Evolutionary conservation across 2,888 invertebrate genomes (phyloP).

Genomic region (Amblyjoppa fuscipennis): DNA sequence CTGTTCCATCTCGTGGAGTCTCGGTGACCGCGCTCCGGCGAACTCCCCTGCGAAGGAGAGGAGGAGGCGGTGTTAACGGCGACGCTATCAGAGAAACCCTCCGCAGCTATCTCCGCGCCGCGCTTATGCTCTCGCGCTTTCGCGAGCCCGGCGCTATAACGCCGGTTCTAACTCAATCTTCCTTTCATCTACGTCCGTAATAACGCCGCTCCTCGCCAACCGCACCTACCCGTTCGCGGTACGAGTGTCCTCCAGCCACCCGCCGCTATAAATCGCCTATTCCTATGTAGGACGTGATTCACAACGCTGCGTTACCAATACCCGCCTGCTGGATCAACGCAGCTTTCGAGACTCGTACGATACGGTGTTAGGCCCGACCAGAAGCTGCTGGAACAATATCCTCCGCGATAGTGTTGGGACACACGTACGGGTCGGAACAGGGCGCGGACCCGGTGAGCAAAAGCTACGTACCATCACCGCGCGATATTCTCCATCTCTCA

Average conservation of each 20-base stretch:
- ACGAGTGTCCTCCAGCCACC: constrained; percentile 57
- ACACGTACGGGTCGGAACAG: not conserved
- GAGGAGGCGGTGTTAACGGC: constrained; percentile 22
- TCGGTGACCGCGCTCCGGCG: constrained; percentile 20
- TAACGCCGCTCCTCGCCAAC: constrained; percentile 68
- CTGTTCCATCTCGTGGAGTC: constrained; percentile 11
- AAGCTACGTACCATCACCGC: constrained; percentile 38
- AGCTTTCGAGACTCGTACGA: not conserved
- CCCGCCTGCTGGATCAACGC: not conserved
- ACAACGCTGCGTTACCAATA: not conserved
- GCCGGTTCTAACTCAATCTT: constrained; percentile 76
- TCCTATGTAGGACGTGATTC: not conserved
- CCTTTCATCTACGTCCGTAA: constrained; percentile 76
- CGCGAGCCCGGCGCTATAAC: constrained; percentile 54
- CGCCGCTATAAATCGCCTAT: not conserved
- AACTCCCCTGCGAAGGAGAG: constrained; percentile 8
- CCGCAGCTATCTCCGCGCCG: constrained; percentile 56
- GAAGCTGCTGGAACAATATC: not conserved
- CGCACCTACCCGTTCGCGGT: constrained; percentile 3
- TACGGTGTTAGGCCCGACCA: not conserved
- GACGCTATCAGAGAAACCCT: constrained; percentile 67
- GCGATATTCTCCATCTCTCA: constrained; percentile 55
- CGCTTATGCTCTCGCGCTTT: constrained; percentile 60
- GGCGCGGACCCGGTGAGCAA: constrained; percentile 26
- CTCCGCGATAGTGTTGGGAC: not conserved